phyloP scores from a whole-genome alignment of 2,888 invertebrate species.

The Coleophora flavipennella region DNA sequence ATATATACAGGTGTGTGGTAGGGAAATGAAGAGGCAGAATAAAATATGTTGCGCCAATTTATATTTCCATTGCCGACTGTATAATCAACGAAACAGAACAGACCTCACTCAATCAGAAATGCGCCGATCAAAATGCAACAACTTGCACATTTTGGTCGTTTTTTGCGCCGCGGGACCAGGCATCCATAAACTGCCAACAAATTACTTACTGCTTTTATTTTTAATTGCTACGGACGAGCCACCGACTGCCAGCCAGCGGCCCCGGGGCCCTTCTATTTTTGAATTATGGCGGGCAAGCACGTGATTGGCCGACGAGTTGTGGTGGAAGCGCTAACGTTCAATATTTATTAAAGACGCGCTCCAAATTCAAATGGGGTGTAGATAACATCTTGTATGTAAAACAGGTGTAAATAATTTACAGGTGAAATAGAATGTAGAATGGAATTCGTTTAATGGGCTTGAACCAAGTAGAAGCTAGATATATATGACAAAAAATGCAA shows the following conservation, averaged over 20 bases:
- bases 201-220: constrained; percentile 65
- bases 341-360: constrained; percentile 28
- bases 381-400: constrained; percentile 34
- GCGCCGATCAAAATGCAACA: constrained; percentile 62
- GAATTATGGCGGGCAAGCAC: constrained; percentile 60
- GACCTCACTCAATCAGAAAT: constrained; percentile 59
- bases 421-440: no score
- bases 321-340: constrained; percentile 28
- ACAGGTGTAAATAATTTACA: background rate
- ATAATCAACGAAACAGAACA: constrained; percentile 1
- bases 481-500: no score
- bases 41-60: constrained; percentile 9
- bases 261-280: constrained; percentile 54
- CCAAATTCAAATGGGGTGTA: constrained; percentile 23
- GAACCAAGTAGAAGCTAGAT: no score
- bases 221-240: constrained; percentile 65
- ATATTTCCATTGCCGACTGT: constrained; percentile 5
- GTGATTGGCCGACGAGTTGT: constrained; percentile 48
- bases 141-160: constrained; percentile 38
- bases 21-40: no score
- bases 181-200: constrained; percentile 62
- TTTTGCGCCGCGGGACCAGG: constrained; percentile 36
- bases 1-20: no score
- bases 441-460: no score
- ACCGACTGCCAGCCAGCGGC: constrained; percentile 60